These are phyloP conservation scores for Heterodera filipjevi DNA, from an alignment of 2,888 invertebrate genomes.

Conservation along the genomic window DNA sequence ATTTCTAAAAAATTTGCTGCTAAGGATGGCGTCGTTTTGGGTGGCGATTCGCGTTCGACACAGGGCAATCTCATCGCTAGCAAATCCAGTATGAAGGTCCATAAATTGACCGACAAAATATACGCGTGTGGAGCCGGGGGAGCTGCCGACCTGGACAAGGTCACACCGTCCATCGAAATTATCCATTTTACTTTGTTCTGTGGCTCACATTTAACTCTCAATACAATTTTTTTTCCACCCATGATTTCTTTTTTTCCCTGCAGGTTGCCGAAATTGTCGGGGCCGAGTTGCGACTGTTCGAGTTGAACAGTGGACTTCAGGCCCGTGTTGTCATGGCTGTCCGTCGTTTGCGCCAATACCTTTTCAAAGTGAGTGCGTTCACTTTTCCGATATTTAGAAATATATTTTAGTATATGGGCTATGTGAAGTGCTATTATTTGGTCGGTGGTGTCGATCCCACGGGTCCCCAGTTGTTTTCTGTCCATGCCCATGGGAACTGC, in stretches of 20 bases:
- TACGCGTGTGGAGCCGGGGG: slow-evolving; percentile 96
- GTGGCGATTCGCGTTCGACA: slow-evolving; percentile 96
- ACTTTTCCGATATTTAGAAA: too few species aligned
- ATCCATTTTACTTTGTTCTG: too few species aligned
- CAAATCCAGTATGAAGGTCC: slow-evolving; percentile 93
- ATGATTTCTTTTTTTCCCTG: too few species aligned
- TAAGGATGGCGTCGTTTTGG: slow-evolving; percentile 95
- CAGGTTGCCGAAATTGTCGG: slow-evolving; percentile 78
- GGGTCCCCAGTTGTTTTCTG: slow-evolving; percentile 87
- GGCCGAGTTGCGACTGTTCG: slow-evolving; percentile 88
- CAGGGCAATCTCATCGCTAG: slow-evolving; percentile 92
- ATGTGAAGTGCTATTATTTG: slow-evolving; percentile 85
- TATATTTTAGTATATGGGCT: slow-evolving; percentile 80
- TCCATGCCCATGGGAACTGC: slow-evolving; percentile 93
- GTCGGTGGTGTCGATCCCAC: slow-evolving; percentile 90
- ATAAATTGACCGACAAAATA: slow-evolving; percentile 69
- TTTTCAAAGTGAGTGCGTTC: slow-evolving; percentile 67
- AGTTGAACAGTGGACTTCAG: slow-evolving; percentile 85
- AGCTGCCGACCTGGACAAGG: slow-evolving; percentile 95
- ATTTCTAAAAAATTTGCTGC: too few species aligned
- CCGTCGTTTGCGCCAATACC: slow-evolving; percentile 86
- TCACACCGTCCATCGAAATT: too few species aligned
- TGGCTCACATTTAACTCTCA: too few species aligned
- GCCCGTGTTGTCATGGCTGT: slow-evolving; percentile 90
- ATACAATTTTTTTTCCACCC: too few species aligned